Evolutionary conservation across 2,797 vertebrate genomes (phyloP), one percentile per base, ranked within the genome.

Genomic region (Rhinogobio ventralis): DNA sequence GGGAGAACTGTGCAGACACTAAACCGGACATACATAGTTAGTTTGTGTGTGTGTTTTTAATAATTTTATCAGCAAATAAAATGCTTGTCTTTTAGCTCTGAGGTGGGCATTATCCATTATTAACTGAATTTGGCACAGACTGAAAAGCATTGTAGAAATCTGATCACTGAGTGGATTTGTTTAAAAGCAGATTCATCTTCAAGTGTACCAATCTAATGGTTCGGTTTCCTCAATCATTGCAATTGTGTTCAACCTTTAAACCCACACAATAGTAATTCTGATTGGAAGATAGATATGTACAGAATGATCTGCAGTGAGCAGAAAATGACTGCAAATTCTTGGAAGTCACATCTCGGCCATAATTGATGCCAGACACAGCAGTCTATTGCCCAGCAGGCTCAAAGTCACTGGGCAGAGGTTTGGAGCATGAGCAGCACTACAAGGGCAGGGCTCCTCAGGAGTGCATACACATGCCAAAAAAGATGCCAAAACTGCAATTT

Each of bases 1-100:
- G 87, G 83, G 83, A 87, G 93, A 94, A 94, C 90, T 90, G 91
- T 82, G 92, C 91, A 94, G 92, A 94, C 93, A 92, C 90, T 88
- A 83, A 90, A 89, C 49, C 66, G 49, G 71, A 85, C 81, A 84
- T 79, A 67, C 36, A 60, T 11, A 36, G 42, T 10, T 33, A n/a
- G n/a, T n/a, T n/a, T n/a, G n/a, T n/a, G n/a, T 64, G 33, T 84
- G 73, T 69, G 51, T 25, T 23, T 83, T 66, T 77, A 83, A 85
- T 85, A 68, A 84, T 86, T 83, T 75, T 68, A 86, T 84, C 20
- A 62, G 73, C 39, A 89, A 86, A 87, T 82, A 85, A 85, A 76
- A 71, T 76, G 60, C 60, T 77, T 73, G 75, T 84, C 77, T 83
- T 85, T 88, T 79, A 87, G 64, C 84, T 83, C 77, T 81, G 68